phyloP scores from a whole-genome alignment of 2,888 invertebrate species.

The Arge pagana region DNA sequence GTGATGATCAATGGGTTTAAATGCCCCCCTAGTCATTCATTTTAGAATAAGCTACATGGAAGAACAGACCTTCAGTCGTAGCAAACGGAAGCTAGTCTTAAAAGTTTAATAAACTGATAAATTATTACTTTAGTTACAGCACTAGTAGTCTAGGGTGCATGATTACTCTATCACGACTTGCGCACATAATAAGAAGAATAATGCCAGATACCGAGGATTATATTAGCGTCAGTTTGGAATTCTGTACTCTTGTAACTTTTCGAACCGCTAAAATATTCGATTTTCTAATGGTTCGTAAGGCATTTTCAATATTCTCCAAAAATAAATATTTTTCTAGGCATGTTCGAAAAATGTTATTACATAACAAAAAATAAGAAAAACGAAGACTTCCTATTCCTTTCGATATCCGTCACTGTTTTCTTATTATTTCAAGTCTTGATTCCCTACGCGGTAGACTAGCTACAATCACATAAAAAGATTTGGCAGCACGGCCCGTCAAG shows the following conservation, averaged over 20 bases:
- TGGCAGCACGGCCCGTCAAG: conserved; percentile 39
- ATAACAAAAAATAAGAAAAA: neutral
- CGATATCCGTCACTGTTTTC: conserved; percentile 30
- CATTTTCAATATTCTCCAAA: conserved; percentile 6
- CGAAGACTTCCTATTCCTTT: conserved; percentile 2
- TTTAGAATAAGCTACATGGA: conserved; percentile 54
- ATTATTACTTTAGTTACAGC: conserved; percentile 30
- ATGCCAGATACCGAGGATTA: conserved; percentile 31
- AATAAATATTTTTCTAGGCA: neutral
- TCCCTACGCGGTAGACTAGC: conserved; percentile 36
- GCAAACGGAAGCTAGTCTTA: conserved; percentile 44
- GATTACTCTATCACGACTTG: conserved; percentile 24
- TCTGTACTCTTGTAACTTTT: neutral
- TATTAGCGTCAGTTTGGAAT: neutral
- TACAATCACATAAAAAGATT: conserved; percentile 40
- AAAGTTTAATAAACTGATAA: conserved; percentile 37
- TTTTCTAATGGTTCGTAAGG: conserved; percentile 8
- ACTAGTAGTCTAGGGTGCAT: conserved; percentile 23
- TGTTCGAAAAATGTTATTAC: neutral
- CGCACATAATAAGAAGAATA: conserved; percentile 33
- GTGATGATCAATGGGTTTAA: conserved; percentile 38
- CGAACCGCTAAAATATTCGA: neutral
- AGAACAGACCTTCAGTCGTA: conserved; percentile 53
- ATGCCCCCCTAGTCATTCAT: conserved; percentile 33
- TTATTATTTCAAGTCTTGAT: conserved; percentile 33